phyloP scores from a whole-genome alignment of 64 coral and sea anemone genomes.

The Orbicella faveolata region DNA sequence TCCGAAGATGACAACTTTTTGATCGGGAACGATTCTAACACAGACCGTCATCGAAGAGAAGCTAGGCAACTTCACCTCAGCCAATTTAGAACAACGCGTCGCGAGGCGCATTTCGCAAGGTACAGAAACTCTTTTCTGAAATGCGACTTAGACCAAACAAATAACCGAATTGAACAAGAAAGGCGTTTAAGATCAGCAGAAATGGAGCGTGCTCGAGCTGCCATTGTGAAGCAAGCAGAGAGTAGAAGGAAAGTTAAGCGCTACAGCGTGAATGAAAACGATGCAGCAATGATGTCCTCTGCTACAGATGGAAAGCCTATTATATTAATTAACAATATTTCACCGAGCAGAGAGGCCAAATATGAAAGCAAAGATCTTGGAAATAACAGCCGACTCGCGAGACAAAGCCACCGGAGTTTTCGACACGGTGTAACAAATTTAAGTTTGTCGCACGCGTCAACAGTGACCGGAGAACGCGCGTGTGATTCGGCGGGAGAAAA shows the following conservation, averaged over 20 bases:
- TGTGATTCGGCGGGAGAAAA: background rate
- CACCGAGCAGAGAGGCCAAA: background rate
- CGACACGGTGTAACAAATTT: background rate
- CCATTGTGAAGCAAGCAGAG: conserved; percentile 4
- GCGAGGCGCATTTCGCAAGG: conserved; percentile 51
- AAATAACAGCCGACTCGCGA: background rate
- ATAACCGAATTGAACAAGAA: conserved; percentile 42
- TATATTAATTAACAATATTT: background rate
- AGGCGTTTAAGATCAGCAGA: conserved; percentile 17
- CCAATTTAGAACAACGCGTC: conserved; percentile 40
- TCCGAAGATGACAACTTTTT: conserved; percentile 54
- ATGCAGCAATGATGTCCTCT: background rate
- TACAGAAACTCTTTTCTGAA: conserved; percentile 55
- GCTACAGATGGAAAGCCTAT: background rate
- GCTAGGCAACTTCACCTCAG: conserved; percentile 65
- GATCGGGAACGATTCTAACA: conserved; percentile 23
- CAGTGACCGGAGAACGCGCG: background rate
- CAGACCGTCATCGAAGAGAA: conserved; percentile 36
- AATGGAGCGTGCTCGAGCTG: conserved; percentile 14
- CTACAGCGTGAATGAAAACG: background rate
- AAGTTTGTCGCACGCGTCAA: background rate
- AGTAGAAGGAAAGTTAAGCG: background rate
- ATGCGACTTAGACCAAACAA: conserved; percentile 24
- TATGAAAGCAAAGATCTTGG: background rate
- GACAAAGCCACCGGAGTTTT: background rate